Conservation (phyloP, 2,797 vertebrate species). For the Meda fulgida region DNA sequence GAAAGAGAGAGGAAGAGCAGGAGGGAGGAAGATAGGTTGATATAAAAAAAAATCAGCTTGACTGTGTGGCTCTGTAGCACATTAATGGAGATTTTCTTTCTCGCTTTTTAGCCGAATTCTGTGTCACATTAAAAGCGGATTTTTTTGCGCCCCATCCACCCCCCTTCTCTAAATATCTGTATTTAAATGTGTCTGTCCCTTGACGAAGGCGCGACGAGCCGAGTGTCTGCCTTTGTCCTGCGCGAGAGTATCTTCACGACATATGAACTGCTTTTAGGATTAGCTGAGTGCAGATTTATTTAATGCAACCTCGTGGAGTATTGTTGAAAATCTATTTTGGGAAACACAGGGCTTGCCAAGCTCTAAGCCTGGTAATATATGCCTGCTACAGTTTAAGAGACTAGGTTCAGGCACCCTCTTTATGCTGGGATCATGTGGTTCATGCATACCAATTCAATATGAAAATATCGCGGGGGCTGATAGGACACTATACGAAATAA, state of each 20-base stretch:
- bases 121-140: constrained; percentile 79
- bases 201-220: constrained; percentile 77
- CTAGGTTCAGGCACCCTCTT: constrained; percentile 83
- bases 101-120: constrained; percentile 63
- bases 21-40: constrained; percentile 64
- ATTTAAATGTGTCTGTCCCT: constrained; percentile 81
- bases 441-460: constrained; percentile 79
- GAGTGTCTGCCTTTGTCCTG: constrained; percentile 80
- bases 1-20: constrained; percentile 55
- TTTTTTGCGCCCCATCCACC: constrained; percentile 62
- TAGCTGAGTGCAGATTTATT: constrained; percentile 86
- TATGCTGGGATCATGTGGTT: constrained; percentile 82
- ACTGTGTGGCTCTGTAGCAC: constrained; percentile 69
- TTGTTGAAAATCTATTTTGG: constrained; percentile 88
- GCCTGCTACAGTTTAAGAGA: constrained; percentile 87
- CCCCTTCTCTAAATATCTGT: constrained; percentile 76
- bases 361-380: constrained; percentile 88
- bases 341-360: constrained; percentile 79
- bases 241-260: constrained; percentile 71
- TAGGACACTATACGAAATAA: constrained; percentile 75
- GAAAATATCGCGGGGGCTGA: constrained; percentile 74
- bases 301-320: constrained; percentile 86
- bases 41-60: constrained; percentile 73
- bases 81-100: constrained; percentile 67
- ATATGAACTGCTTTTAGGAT: constrained; percentile 85